Evolutionary conservation across 2,888 invertebrate species (phyloP).

Genomic region (Malthinus seriepunctatus): DNA sequence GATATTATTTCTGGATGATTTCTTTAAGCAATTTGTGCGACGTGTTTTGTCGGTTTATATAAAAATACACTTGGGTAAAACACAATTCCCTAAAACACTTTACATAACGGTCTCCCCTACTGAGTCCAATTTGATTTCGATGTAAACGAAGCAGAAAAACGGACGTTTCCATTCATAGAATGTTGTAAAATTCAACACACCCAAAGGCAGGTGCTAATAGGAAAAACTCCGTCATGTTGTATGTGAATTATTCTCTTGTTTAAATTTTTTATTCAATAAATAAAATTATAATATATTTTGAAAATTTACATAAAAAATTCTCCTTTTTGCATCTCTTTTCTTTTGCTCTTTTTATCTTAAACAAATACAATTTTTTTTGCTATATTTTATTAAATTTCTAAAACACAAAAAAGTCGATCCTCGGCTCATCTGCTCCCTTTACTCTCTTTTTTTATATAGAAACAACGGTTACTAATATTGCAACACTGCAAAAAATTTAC

Average conservation of each 20-base stretch:
- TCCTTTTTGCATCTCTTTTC: neutral
- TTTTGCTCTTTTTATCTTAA: no score
- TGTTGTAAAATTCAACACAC: constrained; percentile 29
- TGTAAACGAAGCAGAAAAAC: constrained; percentile 30
- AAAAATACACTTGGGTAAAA: constrained; percentile 30
- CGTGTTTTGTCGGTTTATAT: constrained; percentile 30
- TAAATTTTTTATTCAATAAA: constrained; percentile 4
- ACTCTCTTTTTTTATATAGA: constrained; percentile 13
- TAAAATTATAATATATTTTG: constrained; percentile 3
- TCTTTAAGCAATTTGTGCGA: constrained; percentile 29
- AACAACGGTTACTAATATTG: constrained; percentile 34
- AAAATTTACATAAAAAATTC: neutral
- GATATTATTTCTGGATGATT: constrained; percentile 8
- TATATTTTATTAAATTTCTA: no score
- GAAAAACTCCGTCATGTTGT: constrained; percentile 18
- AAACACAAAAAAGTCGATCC: no score
- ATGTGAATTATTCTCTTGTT: constrained; percentile 24
- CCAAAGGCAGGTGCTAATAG: constrained; percentile 25
- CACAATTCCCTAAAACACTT: constrained; percentile 29
- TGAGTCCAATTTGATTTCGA: constrained; percentile 29
- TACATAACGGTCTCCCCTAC: constrained; percentile 31
- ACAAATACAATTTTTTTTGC: no score
- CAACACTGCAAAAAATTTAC: constrained; percentile 40
- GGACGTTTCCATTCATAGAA: constrained; percentile 30
- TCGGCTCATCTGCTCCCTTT: no score